phyloP scores from a whole-genome alignment of 1,140 invertebrate species.

The Hyphantria cunea region DNA sequence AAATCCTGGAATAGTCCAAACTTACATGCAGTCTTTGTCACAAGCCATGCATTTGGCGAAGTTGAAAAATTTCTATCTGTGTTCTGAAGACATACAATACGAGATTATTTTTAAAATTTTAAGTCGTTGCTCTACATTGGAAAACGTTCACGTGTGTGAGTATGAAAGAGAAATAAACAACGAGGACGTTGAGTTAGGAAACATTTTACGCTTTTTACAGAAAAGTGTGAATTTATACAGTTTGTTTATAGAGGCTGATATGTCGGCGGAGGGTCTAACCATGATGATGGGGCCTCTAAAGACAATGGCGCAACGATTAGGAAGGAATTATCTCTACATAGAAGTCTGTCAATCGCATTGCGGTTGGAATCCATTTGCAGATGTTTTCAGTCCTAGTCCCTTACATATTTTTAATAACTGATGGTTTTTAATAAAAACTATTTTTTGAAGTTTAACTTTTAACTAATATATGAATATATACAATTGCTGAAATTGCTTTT shows the following conservation, averaged over 20 bases:
- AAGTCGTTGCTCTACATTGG: conserved; percentile 28
- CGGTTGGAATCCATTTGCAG: conserved; percentile 38
- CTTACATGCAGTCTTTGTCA: conserved; percentile 23
- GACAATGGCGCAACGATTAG: conserved; percentile 28
- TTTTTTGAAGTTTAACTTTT: too few relatives aligned
- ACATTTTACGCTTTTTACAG: conserved; percentile 32
- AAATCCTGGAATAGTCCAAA: conserved; percentile 19
- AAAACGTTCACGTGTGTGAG: conserved; percentile 41
- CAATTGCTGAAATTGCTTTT: too few relatives aligned
- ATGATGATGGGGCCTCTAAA: conserved; percentile 32
- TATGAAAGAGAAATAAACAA: conserved; percentile 26
- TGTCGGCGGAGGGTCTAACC: conserved; percentile 32
- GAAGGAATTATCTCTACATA: conserved; percentile 29
- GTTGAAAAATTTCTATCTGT: conserved; percentile 38
- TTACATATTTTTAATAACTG: conserved; percentile 32
- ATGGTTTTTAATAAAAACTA: too few relatives aligned
- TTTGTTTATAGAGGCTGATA: conserved; percentile 40
- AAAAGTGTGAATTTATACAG: conserved; percentile 36
- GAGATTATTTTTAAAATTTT: conserved; percentile 31
- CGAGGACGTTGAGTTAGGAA: conserved; percentile 9
- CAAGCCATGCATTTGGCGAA: conserved; percentile 29
- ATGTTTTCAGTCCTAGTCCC: conserved; percentile 29
- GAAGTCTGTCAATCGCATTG: conserved; percentile 35
- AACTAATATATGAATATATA: too few relatives aligned
- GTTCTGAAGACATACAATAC: conserved; percentile 38